Evolutionary conservation across 2,888 invertebrate species (phyloP).

Genomic region (Globia sparganii): DNA sequence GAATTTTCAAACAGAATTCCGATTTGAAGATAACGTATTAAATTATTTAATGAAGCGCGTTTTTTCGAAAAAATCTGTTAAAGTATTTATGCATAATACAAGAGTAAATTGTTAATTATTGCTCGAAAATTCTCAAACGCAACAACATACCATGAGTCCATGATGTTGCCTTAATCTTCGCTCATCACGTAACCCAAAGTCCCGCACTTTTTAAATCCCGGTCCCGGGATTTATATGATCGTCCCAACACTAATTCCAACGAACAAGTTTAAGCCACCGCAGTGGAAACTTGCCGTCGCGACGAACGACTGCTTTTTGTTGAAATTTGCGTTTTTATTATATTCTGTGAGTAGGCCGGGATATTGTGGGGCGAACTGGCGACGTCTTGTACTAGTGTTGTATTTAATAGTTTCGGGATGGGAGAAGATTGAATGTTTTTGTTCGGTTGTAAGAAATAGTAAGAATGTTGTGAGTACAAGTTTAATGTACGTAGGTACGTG

Average conservation of each 20-base stretch:
- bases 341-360: slow-evolving; percentile 46
- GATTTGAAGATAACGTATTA: not conserved
- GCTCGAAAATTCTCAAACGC: not conserved
- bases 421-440: slow-evolving; percentile 39
- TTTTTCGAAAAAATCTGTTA: not conserved
- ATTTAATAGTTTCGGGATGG: slow-evolving; percentile 30
- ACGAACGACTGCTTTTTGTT: slow-evolving; percentile 69
- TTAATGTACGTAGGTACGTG: not conserved
- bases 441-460: slow-evolving; percentile 9
- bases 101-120: not conserved
- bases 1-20: not conserved
- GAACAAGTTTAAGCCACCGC: slow-evolving; percentile 73
- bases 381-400: slow-evolving; percentile 51
- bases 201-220: slow-evolving; percentile 46
- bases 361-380: slow-evolving; percentile 29
- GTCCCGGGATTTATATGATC: slow-evolving; percentile 60
- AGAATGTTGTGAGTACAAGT: not conserved
- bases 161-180: slow-evolving; percentile 22
- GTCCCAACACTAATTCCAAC: slow-evolving; percentile 66
- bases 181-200: slow-evolving; percentile 53
- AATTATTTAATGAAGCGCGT: not conserved
- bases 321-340: slow-evolving; percentile 70
- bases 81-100: not conserved
- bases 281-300: slow-evolving; percentile 68
- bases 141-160: not conserved